phyloP scores from a whole-genome alignment of 1,140 invertebrate genomes.

The Drosophila tsacasi region DNA sequence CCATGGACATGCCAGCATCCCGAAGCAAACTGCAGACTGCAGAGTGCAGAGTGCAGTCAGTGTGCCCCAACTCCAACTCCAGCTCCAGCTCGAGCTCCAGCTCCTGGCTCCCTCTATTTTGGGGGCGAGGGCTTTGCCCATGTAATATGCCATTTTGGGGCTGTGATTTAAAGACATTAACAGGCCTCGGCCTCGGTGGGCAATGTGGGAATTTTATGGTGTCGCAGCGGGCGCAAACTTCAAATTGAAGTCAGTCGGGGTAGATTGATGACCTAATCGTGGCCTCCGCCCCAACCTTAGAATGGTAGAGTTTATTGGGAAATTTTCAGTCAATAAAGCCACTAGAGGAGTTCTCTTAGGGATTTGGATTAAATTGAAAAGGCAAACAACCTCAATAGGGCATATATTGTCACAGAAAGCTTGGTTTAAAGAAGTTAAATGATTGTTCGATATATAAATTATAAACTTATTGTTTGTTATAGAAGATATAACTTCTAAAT shows the following conservation, averaged over 20 bases:
- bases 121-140: constrained; percentile 11
- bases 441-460: neutral
- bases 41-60: constrained; percentile 5
- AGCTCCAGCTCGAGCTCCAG: neutral
- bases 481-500: no score
- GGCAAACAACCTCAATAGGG: no score
- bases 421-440: neutral
- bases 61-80: neutral
- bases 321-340: constrained; percentile 3
- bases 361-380: neutral
- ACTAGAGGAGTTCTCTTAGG: neutral
- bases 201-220: constrained; percentile 43
- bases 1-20: constrained; percentile 43
- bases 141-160: constrained; percentile 73
- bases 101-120: neutral
- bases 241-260: constrained; percentile 19
- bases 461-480: neutral
- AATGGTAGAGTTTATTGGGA: neutral
- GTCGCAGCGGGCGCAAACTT: constrained; percentile 24
- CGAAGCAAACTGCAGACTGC: neutral
- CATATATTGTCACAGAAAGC: no score
- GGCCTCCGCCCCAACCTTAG: neutral
- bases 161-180: constrained; percentile 79
- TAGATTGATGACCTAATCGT: constrained; percentile 43
- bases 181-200: constrained; percentile 20